Base-by-base conservation (phyloP, 2,888 invertebrate species). In the Drosophila fungiperda region DNA sequence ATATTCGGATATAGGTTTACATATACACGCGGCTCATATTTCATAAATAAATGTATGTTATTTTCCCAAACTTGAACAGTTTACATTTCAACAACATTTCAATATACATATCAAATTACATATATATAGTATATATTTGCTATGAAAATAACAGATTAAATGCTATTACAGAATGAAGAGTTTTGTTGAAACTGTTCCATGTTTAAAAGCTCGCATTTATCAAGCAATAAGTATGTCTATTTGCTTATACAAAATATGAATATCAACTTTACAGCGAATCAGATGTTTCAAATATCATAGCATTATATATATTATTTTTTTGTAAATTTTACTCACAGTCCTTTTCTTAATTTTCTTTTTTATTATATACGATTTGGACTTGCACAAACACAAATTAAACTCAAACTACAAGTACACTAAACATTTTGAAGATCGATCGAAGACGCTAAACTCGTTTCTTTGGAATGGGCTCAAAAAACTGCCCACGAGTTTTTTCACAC, bases 241-340 rank as follows among this genome's bases (percentile, higher is more conserved):
- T 32, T 54, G 54, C 54, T 76, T 63, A 75, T 50, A 42, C 60
- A 62, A 65, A 9, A 52, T 38, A 55, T 42, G 76, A 73, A 78
- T 80, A 68, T 77, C 63, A 68, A 69, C 54, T 65, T 76, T 69
- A 80, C 62, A 59, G 48, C 63, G 69, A 73, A 77, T 70, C 62
- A 82, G 36, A 75, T 72, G 50, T 60, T 50, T 70, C 52, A 60
- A 83, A 76, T 89, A 74, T 86, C 82, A 74, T 77, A 38, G 45
- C 67, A 67, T 42, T 23, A 48, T 61, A 23, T 15, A 64, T 66
- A 61, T 48, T 38, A 29, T 40, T 68, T 29, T 62, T 62, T 68
- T 26, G 79, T 62, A 73, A 76, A 70, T 74, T 80, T 80, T 72
- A 82, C 74, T 86, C 87, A 86, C 85, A 89, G 85, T 81, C 76